Conservation (phyloP, 2,888 invertebrate genomes). For the Nudaria mundana region DNA sequence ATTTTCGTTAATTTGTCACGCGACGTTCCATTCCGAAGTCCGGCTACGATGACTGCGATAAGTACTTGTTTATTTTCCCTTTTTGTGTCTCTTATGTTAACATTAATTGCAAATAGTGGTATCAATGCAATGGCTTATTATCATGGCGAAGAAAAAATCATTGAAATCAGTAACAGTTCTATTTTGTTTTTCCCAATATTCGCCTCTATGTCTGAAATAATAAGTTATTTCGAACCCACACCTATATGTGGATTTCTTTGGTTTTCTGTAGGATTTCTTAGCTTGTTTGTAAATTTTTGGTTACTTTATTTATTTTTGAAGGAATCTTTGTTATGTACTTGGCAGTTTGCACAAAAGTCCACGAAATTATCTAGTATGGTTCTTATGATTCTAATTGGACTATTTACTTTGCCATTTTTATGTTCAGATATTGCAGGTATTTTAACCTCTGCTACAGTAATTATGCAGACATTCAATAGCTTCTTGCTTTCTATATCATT, state of each 20-base stretch:
- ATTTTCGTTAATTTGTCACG: constrained; percentile 54
- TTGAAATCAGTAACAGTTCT: constrained; percentile 52
- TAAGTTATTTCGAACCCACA: constrained; percentile 56
- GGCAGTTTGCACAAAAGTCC: constrained; percentile 33
- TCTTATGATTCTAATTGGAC: constrained; percentile 36
- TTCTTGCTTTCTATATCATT: constrained; percentile 57
- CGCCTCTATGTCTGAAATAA: constrained; percentile 57
- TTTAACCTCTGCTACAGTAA: constrained; percentile 47
- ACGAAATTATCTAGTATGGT: constrained; percentile 36
- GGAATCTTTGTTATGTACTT: constrained; percentile 38
- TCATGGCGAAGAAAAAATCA: constrained; percentile 61
- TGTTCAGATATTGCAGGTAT: constrained; percentile 60
- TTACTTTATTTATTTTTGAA: constrained; percentile 51
- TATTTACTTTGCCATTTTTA: constrained; percentile 55
- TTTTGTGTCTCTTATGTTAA: constrained; percentile 43
- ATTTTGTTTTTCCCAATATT: constrained; percentile 51
- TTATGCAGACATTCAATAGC: constrained; percentile 55
- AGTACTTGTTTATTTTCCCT: constrained; percentile 48
- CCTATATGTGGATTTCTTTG: constrained; percentile 60
- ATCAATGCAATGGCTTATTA: constrained; percentile 67
- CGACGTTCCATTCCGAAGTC: constrained; percentile 63
- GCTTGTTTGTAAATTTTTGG: constrained; percentile 56
- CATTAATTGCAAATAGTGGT: constrained; percentile 56
- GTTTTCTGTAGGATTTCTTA: constrained; percentile 53
- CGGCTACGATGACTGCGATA: constrained; percentile 64